Base-by-base conservation (phyloP, 2,113 vertebrate species). In the Misgurnus mizolepis region DNA sequence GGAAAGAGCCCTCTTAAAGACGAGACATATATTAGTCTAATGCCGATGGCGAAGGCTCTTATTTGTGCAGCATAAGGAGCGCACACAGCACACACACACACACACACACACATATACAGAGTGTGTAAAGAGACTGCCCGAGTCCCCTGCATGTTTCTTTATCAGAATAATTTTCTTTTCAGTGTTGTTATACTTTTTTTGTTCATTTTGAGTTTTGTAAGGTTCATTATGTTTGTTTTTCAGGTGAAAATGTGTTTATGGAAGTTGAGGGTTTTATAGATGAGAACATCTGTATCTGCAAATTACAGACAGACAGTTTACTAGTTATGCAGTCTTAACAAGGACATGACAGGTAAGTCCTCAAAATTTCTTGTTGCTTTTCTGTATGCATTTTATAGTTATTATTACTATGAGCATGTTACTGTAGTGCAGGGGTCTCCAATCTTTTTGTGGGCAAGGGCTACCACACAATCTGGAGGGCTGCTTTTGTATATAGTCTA, bases 1-100 rank as follows among this genome's bases (percentile, higher is more conserved):
- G 41, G 66, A 78, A 79, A 82, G 68, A 70, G 41, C 76, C 65
- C 14, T 40, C 70, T 79, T 82, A 79, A 76, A 66, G 65, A 64
- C 69, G 70, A 67, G 76, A 79, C 80, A 70, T 84, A 66, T 84
- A 79, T 82, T 81, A 79, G 76, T 70, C 49, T 76, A 69, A 82
- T 79, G 73, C 73, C 58, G 73, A 64, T 49, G 60, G 73, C 72
- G 47, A 75, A 64, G 72, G 14, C 73, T 27, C 56, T 18, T 61
- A 61, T 74, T 61, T 41, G 71, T 64, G 49, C 45, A 76, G 76
- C 70, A 56, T 53, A 70, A 73, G 34, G 34, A 78, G 22, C 64
- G 9, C 53, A 5, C 67, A 14, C 67, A 34, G 50, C 47, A 53
- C 7, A 56, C 18, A 70, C 47, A 40, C 4, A 49, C 6, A 45